Evolutionary conservation across 2,113 vertebrate species (phyloP), one percentile per base, ranked within the genome.

Genomic region (Anoplopoma fimbria): DNA sequence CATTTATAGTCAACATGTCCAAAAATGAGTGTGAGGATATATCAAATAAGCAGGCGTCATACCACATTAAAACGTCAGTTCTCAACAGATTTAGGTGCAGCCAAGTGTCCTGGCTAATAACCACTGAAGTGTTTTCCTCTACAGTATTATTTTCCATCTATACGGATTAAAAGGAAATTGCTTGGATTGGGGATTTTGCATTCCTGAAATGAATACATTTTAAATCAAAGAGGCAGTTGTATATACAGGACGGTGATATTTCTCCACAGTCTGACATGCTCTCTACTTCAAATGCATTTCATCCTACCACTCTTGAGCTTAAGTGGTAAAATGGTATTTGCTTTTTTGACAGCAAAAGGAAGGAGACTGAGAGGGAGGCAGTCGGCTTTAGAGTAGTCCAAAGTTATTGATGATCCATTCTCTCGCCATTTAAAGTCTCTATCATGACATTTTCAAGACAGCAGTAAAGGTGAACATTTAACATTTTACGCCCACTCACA

Each of bases 241-340:
- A 33, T 53, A 49, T 61, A 17, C 73, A 25, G 51, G 53, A 76
- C 4, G 13, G 9, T 4, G 33, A 61, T 64, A n/a, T 55, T 42
- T 55, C 60, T 33, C 25, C 17, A 6, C 9, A 47, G 38, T 57
- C 23, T 81, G 61, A 73, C 21, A 60, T 27, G 57, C 31, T 62
- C 10, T 83, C 1, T 1, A 71, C 79, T 80, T 79, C 45, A 77
- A 63, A 81, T 75, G 15, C 29, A 49, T 72, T 78, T 86, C 51
- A 51, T 58, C 12, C 53, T 2, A 62, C 23, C 31, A 17, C 64
- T 64, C 12, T 0, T 23, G 36, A 82, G 63, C 15, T 47, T 64
- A 61, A 34, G 49, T 42, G 4, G 61, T 10, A 21, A 77, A 69
- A 57, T 17, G 5, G 1, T 29, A n/a, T 76, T 60, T 65, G 38